phyloP scores from a whole-genome alignment of 1,140 invertebrate species.

The Heliconius congener region DNA sequence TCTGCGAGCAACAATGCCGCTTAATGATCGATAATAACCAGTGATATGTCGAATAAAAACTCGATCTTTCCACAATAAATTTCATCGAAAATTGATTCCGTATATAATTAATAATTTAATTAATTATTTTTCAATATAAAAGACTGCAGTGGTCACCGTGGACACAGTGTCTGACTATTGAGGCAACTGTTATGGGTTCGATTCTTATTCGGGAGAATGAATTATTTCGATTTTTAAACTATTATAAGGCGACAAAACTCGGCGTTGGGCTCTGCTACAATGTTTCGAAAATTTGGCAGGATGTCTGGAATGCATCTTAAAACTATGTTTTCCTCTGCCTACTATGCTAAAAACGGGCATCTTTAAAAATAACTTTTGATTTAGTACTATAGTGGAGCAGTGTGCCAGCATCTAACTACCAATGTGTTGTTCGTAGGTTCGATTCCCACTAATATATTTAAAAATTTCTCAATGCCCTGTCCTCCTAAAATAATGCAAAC shows the following conservation, averaged over 20 bases:
- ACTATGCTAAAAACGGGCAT: background rate
- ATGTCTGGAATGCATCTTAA: too few relatives aligned
- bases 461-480: too few relatives aligned
- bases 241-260: background rate
- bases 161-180: background rate
- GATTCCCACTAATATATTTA: too few relatives aligned
- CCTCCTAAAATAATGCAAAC: too few relatives aligned
- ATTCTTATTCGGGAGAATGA: background rate
- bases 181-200: background rate
- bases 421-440: too few relatives aligned
- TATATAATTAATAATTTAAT: background rate
- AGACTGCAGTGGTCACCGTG: too few relatives aligned
- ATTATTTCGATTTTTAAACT: background rate
- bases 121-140: too few relatives aligned
- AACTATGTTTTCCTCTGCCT: background rate
- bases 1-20: slow-evolving; percentile 14
- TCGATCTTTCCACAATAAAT: slow-evolving; percentile 4
- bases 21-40: slow-evolving; percentile 28
- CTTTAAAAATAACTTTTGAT: background rate
- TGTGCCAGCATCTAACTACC: too few relatives aligned
- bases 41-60: slow-evolving; percentile 15
- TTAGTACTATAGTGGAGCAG: too few relatives aligned
- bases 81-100: slow-evolving; percentile 2
- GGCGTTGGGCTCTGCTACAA: background rate
- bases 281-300: background rate